Base-by-base conservation (phyloP, 1,140 invertebrate genomes). In the Pogonognathellus flavescens region DNA sequence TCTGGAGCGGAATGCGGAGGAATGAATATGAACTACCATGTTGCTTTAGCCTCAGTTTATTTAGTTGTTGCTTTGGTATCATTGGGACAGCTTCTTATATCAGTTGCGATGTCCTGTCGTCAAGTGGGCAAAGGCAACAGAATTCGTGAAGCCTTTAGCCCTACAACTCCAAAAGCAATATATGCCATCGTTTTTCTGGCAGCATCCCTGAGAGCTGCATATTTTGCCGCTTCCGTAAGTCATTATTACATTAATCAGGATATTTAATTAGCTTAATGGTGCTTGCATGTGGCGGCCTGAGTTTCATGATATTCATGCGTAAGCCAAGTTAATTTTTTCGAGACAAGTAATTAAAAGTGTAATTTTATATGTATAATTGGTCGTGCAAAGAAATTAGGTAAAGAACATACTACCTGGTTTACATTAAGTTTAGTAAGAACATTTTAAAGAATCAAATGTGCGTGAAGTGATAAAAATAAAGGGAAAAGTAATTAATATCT, bases 81-180 rank as follows among this genome's bases (percentile, higher is more conserved):
- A 88, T 93, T 97, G 22, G 93, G 96, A 59, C 97, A 98, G 91
- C 92, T 98, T 83, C 93, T 96, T 53, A 95, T 96, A 91, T 96
- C 95, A 90, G 93, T 96, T 8, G 72, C 83, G 11, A 89, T 88
- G 87, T 86, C 88, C 16, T 83, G 92, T 94, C 49, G 93, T 93
- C 16, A 96, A 97, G 91, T 97, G 95, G 92, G 87, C 92, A 94
- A 88, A 93, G 96, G 91, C 96, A 97, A 91, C 93, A 95, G 62
- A 95, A 95, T 11, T 95, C 94, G 1, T 0, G 92, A 94, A 85
- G 96, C 96, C 10, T 97, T 95, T 90, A 93, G 95, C 88, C 93
- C 98, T 57, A 98, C 96, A 81, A 97, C 95, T 5, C 97, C 97
- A 90, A 98, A 98, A 92, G 92, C 97, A 87, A 93, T 98, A 9